These are phyloP conservation scores for Sinonovacula constricta DNA, from an alignment of 1,140 invertebrate genomes.

Conservation along the genomic window DNA sequence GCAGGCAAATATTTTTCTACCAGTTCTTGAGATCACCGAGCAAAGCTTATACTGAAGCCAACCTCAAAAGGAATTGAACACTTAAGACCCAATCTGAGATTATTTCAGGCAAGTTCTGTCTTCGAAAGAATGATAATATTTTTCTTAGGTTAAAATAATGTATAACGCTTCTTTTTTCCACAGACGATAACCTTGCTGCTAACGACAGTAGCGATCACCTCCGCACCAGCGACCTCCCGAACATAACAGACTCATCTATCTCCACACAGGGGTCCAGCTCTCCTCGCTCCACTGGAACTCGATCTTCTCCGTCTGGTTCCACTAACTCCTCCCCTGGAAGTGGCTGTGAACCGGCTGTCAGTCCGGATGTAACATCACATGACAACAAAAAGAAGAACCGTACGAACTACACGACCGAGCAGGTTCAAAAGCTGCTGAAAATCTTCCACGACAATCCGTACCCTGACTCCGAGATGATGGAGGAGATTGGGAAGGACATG, in stretches of 20 bases:
- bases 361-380: constrained; percentile 10
- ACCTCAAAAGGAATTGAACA: not conserved
- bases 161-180: not conserved
- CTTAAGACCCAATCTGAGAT: not conserved
- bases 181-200: constrained; percentile 23
- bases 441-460: constrained; percentile 67
- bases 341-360: not conserved
- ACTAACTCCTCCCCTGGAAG: constrained; percentile 26
- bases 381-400: constrained; percentile 58
- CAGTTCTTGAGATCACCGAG: no score
- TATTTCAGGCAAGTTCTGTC: not conserved
- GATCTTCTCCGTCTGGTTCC: constrained; percentile 50
- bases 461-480: constrained; percentile 65
- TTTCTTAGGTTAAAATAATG: not conserved
- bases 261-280: constrained; percentile 48
- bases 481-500: constrained; percentile 58
- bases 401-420: constrained; percentile 63
- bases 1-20: not conserved
- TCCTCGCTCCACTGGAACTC: constrained; percentile 35
- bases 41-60: no score
- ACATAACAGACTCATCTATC: constrained; percentile 56
- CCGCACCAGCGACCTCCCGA: constrained; percentile 11
- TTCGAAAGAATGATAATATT: not conserved
- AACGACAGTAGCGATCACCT: constrained; percentile 20
- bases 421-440: constrained; percentile 61